phyloP scores from a whole-genome alignment of 2,113 vertebrate species.

The Hippocampus guttulatus region DNA sequence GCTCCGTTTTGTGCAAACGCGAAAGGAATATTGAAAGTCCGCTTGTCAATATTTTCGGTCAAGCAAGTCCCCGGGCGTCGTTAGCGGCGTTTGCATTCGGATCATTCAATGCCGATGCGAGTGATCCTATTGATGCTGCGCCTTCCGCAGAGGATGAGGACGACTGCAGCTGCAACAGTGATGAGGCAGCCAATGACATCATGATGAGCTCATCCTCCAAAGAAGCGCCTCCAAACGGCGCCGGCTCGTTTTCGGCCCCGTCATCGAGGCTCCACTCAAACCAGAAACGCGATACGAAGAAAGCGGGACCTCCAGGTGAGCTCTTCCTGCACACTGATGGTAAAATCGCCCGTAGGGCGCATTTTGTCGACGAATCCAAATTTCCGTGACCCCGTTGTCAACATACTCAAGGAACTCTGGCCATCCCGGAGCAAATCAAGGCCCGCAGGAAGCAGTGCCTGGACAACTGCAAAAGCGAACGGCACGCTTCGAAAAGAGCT shows the following conservation, averaged over 20 bases:
- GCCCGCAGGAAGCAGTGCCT: constrained; percentile 37
- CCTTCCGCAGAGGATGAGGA: constrained; percentile 73
- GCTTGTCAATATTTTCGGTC: constrained; percentile 25
- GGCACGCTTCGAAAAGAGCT: constrained; percentile 57
- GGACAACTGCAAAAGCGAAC: constrained; percentile 50
- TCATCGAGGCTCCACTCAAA: constrained; percentile 83
- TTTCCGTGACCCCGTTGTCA: neutral
- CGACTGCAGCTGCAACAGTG: constrained; percentile 78
- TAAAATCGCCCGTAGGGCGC: neutral
- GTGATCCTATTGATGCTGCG: constrained; percentile 32
- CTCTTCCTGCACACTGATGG: neutral
- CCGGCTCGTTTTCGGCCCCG: constrained; percentile 76
- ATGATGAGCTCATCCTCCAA: constrained; percentile 63
- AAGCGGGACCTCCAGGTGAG: constrained; percentile 77
- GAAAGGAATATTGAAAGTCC: constrained; percentile 27
- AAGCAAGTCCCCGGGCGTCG: constrained; percentile 14
- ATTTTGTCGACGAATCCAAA: neutral
- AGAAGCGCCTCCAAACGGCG: constrained; percentile 60
- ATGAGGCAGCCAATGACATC: constrained; percentile 71
- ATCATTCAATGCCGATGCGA: constrained; percentile 26
- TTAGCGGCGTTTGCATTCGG: constrained; percentile 30
- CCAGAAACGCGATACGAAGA: constrained; percentile 85
- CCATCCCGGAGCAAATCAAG: constrained; percentile 33
- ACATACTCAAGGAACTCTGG: constrained; percentile 41
- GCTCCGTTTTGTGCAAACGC: neutral